Base-by-base conservation (phyloP, 2,888 invertebrate genomes). In the Epinotia nisella region DNA sequence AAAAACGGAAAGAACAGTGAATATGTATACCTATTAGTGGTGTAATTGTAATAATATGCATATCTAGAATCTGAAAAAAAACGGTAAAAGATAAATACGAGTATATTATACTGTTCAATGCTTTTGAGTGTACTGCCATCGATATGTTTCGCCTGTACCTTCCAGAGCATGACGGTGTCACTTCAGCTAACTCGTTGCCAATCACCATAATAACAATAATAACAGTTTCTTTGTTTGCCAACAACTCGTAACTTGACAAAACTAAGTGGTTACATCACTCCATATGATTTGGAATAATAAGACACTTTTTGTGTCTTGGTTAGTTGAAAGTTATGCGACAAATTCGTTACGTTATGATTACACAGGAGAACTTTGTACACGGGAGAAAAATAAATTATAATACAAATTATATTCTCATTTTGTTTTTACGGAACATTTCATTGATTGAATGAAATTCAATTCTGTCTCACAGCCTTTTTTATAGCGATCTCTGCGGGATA, bases 121-220 rank as follows among this genome's bases (percentile, higher is more conserved):
- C 15, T 45, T 49, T 49, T 13, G n/a, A 49, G 7, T 49, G 70
- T 64, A 70, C 45, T 35, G 45, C 29, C 5, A 2, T 35, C 62
- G 19, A 35, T 64, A 62, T 58, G 21, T 62, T 58, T 64, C 15
- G 19, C 58, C n/a, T 21, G 45, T 51, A 19, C 1, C 62, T 53
- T 55, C 53, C 53, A 58, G 73, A 69, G 73, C 64, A 51, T 68
- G 64, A 69, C 73, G 51, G 53, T 17, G 62, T 62, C 58, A 69
- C 59, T 62, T 39, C 56, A 51, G 15, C 35, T 41, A 58, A 58
- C 29, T 56, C 17, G 39, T 67, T 60, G 35, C 62, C 58, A 69
- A 73, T 69, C 73, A 73, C 56, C 64, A 58, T 73, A 72, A 72
- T 60, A 70, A 65, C 56, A 69, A 58, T 73, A 72, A 72, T 60